phyloP scores from a whole-genome alignment of 2,888 invertebrate genomes.

The Standfussiana lucernea region DNA sequence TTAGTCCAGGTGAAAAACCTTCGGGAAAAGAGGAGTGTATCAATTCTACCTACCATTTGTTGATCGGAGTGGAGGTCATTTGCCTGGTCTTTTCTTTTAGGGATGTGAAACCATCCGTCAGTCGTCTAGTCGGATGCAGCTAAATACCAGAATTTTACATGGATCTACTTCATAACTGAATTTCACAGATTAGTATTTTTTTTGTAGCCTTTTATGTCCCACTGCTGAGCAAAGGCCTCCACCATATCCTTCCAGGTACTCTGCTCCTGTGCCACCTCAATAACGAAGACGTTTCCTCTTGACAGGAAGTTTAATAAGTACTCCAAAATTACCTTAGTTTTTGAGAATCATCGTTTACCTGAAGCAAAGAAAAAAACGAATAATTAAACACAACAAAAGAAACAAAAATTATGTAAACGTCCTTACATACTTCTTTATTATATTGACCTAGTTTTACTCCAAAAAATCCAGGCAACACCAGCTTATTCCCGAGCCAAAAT shows the following conservation, averaged over 20 bases:
- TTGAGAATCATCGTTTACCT: slow-evolving; percentile 3
- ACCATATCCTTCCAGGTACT: too few species aligned
- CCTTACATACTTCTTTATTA: neutral
- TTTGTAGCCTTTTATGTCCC: too few species aligned
- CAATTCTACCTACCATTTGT: neutral
- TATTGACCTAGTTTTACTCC: neutral
- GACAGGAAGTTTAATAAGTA: neutral
- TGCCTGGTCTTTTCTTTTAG: too few species aligned
- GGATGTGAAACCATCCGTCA: too few species aligned
- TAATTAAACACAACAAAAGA: neutral
- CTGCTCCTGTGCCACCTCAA: too few species aligned
- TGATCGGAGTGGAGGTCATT: neutral
- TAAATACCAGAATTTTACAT: neutral
- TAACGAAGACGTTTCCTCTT: neutral
- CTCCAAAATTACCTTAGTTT: neutral
- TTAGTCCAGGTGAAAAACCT: neutral
- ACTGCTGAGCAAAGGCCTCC: too few species aligned
- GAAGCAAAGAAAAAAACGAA: neutral
- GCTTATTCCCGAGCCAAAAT: neutral
- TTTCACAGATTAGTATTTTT: neutral
- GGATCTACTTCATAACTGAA: neutral
- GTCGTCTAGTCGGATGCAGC: neutral
- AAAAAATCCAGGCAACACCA: neutral
- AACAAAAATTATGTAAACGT: neutral
- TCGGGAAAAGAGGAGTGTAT: neutral